phyloP scores from a whole-genome alignment of 2,797 vertebrate species.

The Chaenodraco wilsoni region DNA sequence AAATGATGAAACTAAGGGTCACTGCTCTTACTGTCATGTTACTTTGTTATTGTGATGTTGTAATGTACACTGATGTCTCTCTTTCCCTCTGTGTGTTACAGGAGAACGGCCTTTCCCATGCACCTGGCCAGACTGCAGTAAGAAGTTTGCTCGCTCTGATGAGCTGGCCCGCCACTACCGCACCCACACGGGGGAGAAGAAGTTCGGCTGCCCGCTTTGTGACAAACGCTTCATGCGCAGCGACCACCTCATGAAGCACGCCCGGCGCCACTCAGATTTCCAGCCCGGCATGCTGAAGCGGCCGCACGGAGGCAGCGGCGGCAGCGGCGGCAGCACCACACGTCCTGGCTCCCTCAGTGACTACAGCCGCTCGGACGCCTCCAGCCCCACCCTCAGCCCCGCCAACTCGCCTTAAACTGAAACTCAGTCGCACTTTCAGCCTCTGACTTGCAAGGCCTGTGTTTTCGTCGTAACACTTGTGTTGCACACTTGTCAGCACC shows the following conservation, averaged over 20 bases:
- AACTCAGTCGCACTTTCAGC: conserved; percentile 85
- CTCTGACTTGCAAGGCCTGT: conserved; percentile 71
- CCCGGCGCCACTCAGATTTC: conserved; percentile 94
- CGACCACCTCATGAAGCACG: conserved; percentile 98
- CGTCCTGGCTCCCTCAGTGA: conserved; percentile 94
- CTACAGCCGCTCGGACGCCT: conserved; percentile 96
- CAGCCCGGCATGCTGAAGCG: conserved; percentile 95
- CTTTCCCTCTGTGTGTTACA: conserved; percentile 62
- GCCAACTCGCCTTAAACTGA: conserved; percentile 94
- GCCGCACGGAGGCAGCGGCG: conserved; percentile 73
- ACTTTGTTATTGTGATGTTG: background rate
- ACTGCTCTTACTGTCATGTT: background rate
- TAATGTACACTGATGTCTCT: background rate
- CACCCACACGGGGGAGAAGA: conserved; percentile 98
- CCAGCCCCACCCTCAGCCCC: conserved; percentile 92
- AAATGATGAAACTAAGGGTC: background rate
- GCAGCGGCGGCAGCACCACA: conserved; percentile 61
- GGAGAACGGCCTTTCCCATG: conserved; percentile 97
- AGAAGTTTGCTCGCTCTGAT: conserved; percentile 97
- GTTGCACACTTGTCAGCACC: conserved; percentile 82
- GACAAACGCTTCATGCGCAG: conserved; percentile 99
- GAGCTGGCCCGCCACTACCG: conserved; percentile 97
- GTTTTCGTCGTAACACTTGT: conserved; percentile 76
- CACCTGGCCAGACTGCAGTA: conserved; percentile 95
- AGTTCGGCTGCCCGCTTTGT: conserved; percentile 95